Base-by-base conservation (phyloP, 2,888 invertebrate genomes). In the Agriotes lineatus region DNA sequence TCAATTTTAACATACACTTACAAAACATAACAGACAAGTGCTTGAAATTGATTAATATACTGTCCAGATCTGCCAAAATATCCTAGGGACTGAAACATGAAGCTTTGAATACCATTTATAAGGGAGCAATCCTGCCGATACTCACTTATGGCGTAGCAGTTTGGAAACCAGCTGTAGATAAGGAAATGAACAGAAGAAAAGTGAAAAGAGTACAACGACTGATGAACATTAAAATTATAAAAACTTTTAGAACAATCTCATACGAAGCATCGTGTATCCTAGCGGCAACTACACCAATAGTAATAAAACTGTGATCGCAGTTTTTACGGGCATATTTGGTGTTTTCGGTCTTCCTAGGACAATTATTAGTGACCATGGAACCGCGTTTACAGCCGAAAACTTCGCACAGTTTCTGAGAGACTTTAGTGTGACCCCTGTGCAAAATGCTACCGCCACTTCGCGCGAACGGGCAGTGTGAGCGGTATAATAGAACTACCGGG, bases 181-280 rank as follows among this genome's bases (percentile, higher is more conserved):
- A n/a, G n/a, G n/a, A n/a, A n/a, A n/a, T n/a, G n/a, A n/a, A n/a
- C n/a, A n/a, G n/a, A n/a, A n/a, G n/a, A n/a, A n/a, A n/a, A n/a
- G n/a, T n/a, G n/a, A n/a, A n/a, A n/a, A n/a, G n/a, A n/a, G n/a
- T n/a, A n/a, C n/a, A n/a, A n/a, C n/a, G n/a, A n/a, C n/a, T n/a
- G n/a, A n/a, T n/a, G n/a, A n/a, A n/a, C n/a, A n/a, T n/a, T n/a
- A n/a, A n/a, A n/a, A n/a, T n/a, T n/a, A n/a, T n/a, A n/a, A n/a
- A n/a, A n/a, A n/a, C n/a, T n/a, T 3, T 62, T 52, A 18, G 22
- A 19, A 33, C 4, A 39, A 52, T 39, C 39, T 20, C 37, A n/a
- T 14, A 62, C 7, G 19, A n/a, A 52, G 16, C 37, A 30, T 22
- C n/a, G 5, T 76, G 1, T 72, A 76, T 52, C 58, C 75, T 0